These are phyloP conservation scores for Smithornis capensis DNA, from an alignment of 2,113 vertebrate species.

Conservation along the genomic window DNA sequence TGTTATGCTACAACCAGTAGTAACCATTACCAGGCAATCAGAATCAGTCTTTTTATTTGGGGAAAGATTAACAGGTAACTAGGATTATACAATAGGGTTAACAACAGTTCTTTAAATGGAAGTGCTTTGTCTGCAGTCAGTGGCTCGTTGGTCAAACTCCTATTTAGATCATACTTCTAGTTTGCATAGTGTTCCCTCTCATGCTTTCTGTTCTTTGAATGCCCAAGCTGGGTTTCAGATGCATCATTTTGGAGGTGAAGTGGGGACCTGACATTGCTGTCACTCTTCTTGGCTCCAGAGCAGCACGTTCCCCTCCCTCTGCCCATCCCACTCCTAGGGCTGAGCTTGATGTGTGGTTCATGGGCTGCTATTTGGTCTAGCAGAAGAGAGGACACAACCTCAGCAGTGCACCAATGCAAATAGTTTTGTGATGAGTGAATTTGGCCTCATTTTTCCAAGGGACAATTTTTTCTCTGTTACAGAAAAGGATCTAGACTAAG, in stretches of 20 bases:
- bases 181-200: not conserved
- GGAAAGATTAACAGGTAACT: not conserved
- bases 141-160: not conserved
- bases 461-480: not conserved
- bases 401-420: fast-evolving
- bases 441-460: not conserved
- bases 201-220: not conserved
- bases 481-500: not conserved
- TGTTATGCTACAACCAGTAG: not conserved
- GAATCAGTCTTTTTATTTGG: not conserved
- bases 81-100: not conserved
- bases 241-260: not conserved
- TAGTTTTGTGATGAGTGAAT: not conserved
- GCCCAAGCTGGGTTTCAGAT: not conserved
- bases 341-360: not conserved
- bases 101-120: not conserved
- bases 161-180: not conserved
- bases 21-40: not conserved
- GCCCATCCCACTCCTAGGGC: not conserved
- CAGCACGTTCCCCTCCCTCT: not conserved
- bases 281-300: not conserved
- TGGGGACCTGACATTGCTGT: fast-evolving
- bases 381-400: not conserved
- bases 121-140: not conserved
- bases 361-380: not conserved